phyloP scores from a whole-genome alignment of 2,888 invertebrate species.

The Agrotis exclamationis region DNA sequence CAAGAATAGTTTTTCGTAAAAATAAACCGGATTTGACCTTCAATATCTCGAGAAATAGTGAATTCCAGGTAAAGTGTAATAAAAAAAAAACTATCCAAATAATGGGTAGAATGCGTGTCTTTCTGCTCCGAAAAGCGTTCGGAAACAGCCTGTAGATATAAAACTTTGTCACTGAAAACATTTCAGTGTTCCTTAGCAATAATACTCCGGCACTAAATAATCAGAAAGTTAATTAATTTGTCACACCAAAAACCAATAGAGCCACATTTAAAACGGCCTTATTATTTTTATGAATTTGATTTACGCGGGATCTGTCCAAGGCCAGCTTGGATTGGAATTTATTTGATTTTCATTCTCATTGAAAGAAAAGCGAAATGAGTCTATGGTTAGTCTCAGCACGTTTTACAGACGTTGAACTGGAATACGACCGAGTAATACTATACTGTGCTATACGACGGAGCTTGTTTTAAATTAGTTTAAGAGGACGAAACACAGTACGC shows the following conservation, averaged over 20 bases:
- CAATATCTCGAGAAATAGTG: too few species aligned
- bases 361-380: slow-evolving; percentile 47
- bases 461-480: slow-evolving; percentile 46
- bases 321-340: slow-evolving; percentile 52
- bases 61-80: too few species aligned
- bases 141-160: too few species aligned
- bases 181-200: neutral
- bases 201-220: neutral
- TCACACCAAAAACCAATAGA: slow-evolving; percentile 19
- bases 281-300: slow-evolving; percentile 60
- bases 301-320: slow-evolving; percentile 41
- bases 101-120: too few species aligned
- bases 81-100: too few species aligned
- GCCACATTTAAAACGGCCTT: slow-evolving; percentile 27
- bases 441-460: slow-evolving; percentile 22
- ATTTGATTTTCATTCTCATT: slow-evolving; percentile 58
- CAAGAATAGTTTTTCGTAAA: too few species aligned
- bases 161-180: neutral
- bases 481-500: slow-evolving; percentile 14
- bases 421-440: slow-evolving; percentile 33
- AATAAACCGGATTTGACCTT: too few species aligned
- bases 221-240: slow-evolving; percentile 1
- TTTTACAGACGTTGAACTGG: slow-evolving; percentile 31
- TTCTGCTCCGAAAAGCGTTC: too few species aligned
- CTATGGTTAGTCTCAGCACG: slow-evolving; percentile 55